Percentiles rank a stretch among this genome's conserved stretches.
Conservation (phyloP, 2,888 invertebrate genomes). For the Drosophila mayaguana region DNA sequence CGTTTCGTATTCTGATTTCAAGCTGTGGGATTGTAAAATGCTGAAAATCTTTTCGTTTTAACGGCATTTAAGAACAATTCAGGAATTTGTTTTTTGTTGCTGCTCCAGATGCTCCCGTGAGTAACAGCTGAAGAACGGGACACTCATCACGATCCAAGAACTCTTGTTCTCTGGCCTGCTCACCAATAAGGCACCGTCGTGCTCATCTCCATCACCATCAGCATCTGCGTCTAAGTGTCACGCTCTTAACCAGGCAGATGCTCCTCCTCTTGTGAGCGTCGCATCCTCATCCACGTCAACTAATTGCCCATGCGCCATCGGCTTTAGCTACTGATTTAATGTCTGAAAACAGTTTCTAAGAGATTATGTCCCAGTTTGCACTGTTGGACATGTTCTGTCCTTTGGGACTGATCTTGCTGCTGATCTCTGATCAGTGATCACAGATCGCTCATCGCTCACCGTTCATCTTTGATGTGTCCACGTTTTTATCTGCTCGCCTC, state of each 20-base stretch:
- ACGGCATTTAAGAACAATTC: slow-evolving; percentile 48
- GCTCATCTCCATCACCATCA: slow-evolving; percentile 47
- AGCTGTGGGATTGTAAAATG: slow-evolving; percentile 46
- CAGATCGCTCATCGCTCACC: slow-evolving; percentile 35
- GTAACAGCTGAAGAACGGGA: slow-evolving; percentile 56
- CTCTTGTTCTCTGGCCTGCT: slow-evolving; percentile 12
- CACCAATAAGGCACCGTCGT: slow-evolving; percentile 73
- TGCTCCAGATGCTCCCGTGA: slow-evolving; percentile 36
- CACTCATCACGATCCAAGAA: slow-evolving; percentile 63
- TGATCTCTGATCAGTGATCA: slow-evolving; percentile 45
- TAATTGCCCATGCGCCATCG: slow-evolving; percentile 65
- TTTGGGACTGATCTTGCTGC: slow-evolving; percentile 22
- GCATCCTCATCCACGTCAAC: slow-evolving; percentile 48
- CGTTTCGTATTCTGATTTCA: slow-evolving; percentile 40
- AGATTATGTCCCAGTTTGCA: slow-evolving; percentile 30
- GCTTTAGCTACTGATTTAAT: slow-evolving; percentile 49
- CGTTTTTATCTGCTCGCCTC: slow-evolving; percentile 47
- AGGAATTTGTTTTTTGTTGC: neutral
- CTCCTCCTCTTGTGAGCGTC: slow-evolving; percentile 14
- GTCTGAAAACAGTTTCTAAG: slow-evolving; percentile 27
- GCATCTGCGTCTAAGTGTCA: slow-evolving; percentile 48
- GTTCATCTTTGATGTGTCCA: slow-evolving; percentile 51
- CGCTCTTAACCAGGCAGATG: slow-evolving; percentile 23
- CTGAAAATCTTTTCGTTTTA: slow-evolving; percentile 52
- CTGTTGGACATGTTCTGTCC: slow-evolving; percentile 32